These are phyloP conservation scores for Eupeodes latifasciatus DNA, from an alignment of 2,888 invertebrate species.

Conservation along the genomic window DNA sequence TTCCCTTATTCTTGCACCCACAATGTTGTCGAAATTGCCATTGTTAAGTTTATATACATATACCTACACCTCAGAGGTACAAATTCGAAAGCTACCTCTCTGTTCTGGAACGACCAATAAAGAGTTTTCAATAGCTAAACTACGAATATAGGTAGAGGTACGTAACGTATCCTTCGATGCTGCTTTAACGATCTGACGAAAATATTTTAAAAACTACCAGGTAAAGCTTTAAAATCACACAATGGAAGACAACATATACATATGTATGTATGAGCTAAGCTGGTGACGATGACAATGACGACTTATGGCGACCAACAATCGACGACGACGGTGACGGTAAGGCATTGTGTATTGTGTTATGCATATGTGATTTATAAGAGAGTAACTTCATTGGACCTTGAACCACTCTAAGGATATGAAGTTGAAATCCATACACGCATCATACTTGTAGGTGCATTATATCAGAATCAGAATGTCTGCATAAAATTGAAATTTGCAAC, in stretches of 20 bases:
- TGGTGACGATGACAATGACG: too few species aligned
- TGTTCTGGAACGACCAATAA: neutral
- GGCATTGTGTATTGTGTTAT: neutral
- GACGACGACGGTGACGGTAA: too few species aligned
- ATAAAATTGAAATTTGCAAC: slow-evolving; percentile 48
- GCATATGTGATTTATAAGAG: neutral
- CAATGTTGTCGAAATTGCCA: slow-evolving; percentile 19
- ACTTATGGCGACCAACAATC: too few species aligned
- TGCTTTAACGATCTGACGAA: slow-evolving; percentile 13
- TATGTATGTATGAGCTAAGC: too few species aligned
- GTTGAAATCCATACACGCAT: slow-evolving; percentile 20
- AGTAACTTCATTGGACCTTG: slow-evolving; percentile 20
- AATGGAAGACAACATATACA: neutral
- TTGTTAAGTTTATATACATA: slow-evolving; percentile 9
- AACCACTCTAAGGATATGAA: slow-evolving; percentile 23
- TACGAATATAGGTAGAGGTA: neutral
- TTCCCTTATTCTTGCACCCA: slow-evolving; percentile 8
- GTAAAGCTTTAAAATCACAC: slow-evolving; percentile 22
- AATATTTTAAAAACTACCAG: slow-evolving; percentile 12
- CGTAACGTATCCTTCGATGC: neutral
- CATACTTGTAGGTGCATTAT: slow-evolving; percentile 3
- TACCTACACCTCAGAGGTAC: neutral
- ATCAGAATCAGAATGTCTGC: slow-evolving; percentile 2
- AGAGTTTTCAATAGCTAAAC: neutral
- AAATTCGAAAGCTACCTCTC: neutral